Evolutionary conservation across 2,888 invertebrate species (phyloP).

Genomic region (Hirtodrosophila alboralis): DNA sequence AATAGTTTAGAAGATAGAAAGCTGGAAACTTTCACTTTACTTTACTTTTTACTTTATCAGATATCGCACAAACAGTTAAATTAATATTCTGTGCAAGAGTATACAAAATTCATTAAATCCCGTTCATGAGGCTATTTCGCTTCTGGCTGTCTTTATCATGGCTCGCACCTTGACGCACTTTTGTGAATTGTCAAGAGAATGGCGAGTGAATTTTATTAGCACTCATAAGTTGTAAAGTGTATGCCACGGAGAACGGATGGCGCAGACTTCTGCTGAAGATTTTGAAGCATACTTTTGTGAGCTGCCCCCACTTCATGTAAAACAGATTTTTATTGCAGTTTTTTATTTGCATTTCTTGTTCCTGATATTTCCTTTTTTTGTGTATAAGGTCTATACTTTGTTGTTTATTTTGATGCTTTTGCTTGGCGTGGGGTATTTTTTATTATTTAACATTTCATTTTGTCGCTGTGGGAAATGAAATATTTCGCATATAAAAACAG

Average conservation of each 20-base stretch:
- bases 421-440: too few relatives aligned
- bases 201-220: slow-evolving; percentile 75
- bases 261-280: slow-evolving; percentile 27
- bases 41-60: too few relatives aligned
- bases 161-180: slow-evolving; percentile 66
- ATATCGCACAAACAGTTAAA: too few relatives aligned
- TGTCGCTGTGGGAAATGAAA: too few relatives aligned
- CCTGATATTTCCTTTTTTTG: slow-evolving; percentile 35
- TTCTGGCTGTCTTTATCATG: slow-evolving; percentile 47
- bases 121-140: slow-evolving; percentile 49
- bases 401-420: slow-evolving; percentile 8
- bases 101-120: too few relatives aligned
- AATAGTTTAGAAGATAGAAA: too few relatives aligned
- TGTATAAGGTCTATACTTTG: slow-evolving; percentile 62
- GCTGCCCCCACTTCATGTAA: slow-evolving; percentile 62
- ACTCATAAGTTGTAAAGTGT: slow-evolving; percentile 76
- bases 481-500: too few relatives aligned
- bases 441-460: too few relatives aligned
- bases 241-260: slow-evolving; percentile 42
- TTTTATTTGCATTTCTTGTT: slow-evolving; percentile 61
- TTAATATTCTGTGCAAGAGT: too few relatives aligned
- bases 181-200: slow-evolving; percentile 58
- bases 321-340: slow-evolving; percentile 80
- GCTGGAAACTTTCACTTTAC: too few relatives aligned
- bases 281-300: slow-evolving; percentile 52